Evolutionary conservation across 1,140 invertebrate genomes (phyloP), one percentile per base, ranked within the genome.

Genomic region (Carposina sasakii): DNA sequence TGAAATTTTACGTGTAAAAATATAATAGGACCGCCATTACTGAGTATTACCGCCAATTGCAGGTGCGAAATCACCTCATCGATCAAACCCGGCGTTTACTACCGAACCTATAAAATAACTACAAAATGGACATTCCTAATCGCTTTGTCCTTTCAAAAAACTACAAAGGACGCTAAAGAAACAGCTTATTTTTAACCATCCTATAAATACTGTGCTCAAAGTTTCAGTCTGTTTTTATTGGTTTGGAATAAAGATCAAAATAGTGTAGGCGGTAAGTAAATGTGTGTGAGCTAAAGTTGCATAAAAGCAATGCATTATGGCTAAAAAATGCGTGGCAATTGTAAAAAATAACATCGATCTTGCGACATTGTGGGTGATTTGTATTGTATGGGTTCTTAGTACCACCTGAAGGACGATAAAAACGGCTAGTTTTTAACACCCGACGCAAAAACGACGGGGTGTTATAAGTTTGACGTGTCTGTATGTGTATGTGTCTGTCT

Each of bases 111-210:
- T 20, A 74, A 73, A 76, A 74, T 60, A 45, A 56, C 44, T n/a
- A 74, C 73, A 69, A 69, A 76, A 79, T 75, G 73, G 72, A 75
- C 76, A 77, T 66, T 57, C 71, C 72, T 81, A 81, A 81, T 81
- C 72, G 62, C 52, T 59, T 71, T 70, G 67, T 68, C 67, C 71
- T 68, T 76, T 74, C 23, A 69, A 73, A 71, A 50, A 73, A 70
- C 54, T 37, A 73, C 71, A 79, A 82, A 66, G 63, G 68, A 61
- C 44, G 26, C 16, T 42, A 62, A 68, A 71, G 72, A 71, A 67
- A 17, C 19, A 12, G n/a, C n/a, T n/a, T n/a, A n/a, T n/a, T n/a
- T n/a, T n/a, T n/a, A n/a, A n/a, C n/a, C n/a, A n/a, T n/a, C n/a
- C n/a, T n/a, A n/a, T n/a, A n/a, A n/a, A n/a, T n/a, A n/a, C n/a